Evolutionary conservation across 2,888 invertebrate species (phyloP).

Genomic region (Myopa tessellatipennis): DNA sequence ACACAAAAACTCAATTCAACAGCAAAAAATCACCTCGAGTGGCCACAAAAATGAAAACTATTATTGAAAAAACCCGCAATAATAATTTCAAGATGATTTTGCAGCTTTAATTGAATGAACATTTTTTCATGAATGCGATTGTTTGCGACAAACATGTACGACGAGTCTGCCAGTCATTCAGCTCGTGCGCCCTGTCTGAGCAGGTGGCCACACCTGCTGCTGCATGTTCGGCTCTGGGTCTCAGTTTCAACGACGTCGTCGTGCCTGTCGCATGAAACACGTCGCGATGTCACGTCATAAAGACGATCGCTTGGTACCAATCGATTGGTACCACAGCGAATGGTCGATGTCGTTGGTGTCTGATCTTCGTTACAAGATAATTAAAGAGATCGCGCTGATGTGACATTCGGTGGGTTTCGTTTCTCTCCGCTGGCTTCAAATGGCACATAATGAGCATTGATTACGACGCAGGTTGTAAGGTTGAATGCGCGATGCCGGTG

Average conservation of each 20-base stretch:
- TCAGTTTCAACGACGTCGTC: not conserved
- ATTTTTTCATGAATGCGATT: not conserved
- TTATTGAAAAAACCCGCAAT: not conserved
- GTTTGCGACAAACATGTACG: not conserved
- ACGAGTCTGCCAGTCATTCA: not conserved
- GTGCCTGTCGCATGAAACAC: not conserved
- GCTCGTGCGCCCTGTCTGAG: not conserved
- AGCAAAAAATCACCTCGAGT: not conserved
- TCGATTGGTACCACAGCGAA: not conserved
- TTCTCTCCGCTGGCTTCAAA: not conserved
- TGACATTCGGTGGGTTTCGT: too few relatives aligned
- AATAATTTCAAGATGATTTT: not conserved
- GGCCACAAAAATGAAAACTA: not conserved
- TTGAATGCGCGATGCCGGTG: not conserved
- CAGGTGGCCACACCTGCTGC: slow-evolving; percentile 3
- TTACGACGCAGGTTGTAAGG: not conserved
- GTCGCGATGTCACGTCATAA: not conserved
- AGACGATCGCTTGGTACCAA: not conserved
- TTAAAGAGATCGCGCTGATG: not conserved
- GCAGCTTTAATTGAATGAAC: not conserved
- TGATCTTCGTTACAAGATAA: not conserved
- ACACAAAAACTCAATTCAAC: not conserved
- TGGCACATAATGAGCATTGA: not conserved
- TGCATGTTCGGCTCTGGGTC: not conserved
- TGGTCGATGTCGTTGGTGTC: not conserved